Percentiles rank a stretch among this genome's conserved stretches.
These are phyloP conservation scores for Chloroclysta siterata DNA, from an alignment of 2,888 invertebrate genomes.

Conservation along the genomic window DNA sequence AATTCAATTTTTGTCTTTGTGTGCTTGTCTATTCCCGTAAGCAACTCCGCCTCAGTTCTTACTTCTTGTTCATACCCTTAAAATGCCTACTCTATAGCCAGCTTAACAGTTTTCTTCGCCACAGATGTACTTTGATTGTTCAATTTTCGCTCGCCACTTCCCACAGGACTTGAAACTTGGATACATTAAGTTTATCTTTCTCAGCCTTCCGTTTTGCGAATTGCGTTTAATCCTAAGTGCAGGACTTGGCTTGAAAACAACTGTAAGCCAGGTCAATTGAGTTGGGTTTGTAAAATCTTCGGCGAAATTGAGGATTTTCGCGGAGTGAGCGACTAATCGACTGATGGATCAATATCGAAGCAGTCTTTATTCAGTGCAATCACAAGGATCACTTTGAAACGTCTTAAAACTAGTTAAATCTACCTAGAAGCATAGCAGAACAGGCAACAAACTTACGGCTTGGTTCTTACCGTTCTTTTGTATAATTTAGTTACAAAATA, in stretches of 20 bases:
- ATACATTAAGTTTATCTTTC: slow-evolving; percentile 36
- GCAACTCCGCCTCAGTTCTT: not conserved
- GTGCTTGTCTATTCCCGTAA: too few species aligned
- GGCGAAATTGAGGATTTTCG: not conserved
- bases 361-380: too few species aligned
- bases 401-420: too few species aligned
- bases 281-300: not conserved
- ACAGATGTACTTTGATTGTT: slow-evolving; percentile 40
- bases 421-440: too few species aligned
- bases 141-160: slow-evolving; percentile 40
- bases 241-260: slow-evolving; percentile 12
- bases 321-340: not conserved
- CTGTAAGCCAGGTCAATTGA: not conserved
- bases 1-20: too few species aligned
- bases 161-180: slow-evolving; percentile 32
- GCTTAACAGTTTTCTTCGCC: slow-evolving; percentile 12
- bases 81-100: not conserved
- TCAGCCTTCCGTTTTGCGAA: slow-evolving; percentile 31
- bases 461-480: too few species aligned
- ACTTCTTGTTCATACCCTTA: slow-evolving; percentile 1
- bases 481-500: too few species aligned
- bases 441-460: too few species aligned
- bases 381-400: too few species aligned
- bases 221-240: slow-evolving; percentile 28
- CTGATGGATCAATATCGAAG: not conserved